Base-by-base conservation (phyloP, 2,888 invertebrate genomes). In the Capitulum mitella region DNA sequence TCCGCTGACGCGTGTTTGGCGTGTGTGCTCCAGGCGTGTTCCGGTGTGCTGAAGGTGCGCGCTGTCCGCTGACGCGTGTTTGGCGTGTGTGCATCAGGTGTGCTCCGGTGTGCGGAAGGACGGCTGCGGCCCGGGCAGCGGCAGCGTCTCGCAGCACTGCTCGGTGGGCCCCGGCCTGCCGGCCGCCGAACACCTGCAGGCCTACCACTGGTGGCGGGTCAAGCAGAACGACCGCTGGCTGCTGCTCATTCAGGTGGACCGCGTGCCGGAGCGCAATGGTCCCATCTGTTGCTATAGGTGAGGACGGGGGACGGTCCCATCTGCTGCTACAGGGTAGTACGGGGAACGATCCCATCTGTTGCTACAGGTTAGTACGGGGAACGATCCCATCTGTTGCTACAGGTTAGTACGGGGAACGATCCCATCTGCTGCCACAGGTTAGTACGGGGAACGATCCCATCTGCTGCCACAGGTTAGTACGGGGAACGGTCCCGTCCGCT, bases 241-340 rank as follows among this genome's bases (percentile, higher is more conserved):
- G 83, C 91, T 94, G 82, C 92, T 92, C 83, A 86, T 95, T 82
- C 89, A 81, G 43, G 80, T 89, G 82, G 93, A 93, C 0, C 88
- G 92, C 81, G 89, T 95, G 54, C 91, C 93, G 0, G 94, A 95
- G 84, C 87, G 94, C 79, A 94, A 94, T 83, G 95, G 95, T 0
- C 92, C 92, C 0, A 93, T 95, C 82, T 95, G 94, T 85, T 95
- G 94, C 83, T 93, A 93, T 85, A 89, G 89, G 89, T 89, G 84
- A 80, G 22, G 12, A 22, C 12, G 14, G 22, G 6, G 12, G 19
- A 26, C 32, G 43, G 54, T 91, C 93, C 0, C 94, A 95, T 84
- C 87, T 94, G n/a, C n/a, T n/a, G n/a, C n/a, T n/a, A n/a, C n/a
- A n/a, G n/a, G n/a, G n/a, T n/a, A n/a, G n/a, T n/a, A n/a, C n/a